phyloP scores from a whole-genome alignment of 2,113 vertebrate genomes.

The Pycnonotus jocosus region DNA sequence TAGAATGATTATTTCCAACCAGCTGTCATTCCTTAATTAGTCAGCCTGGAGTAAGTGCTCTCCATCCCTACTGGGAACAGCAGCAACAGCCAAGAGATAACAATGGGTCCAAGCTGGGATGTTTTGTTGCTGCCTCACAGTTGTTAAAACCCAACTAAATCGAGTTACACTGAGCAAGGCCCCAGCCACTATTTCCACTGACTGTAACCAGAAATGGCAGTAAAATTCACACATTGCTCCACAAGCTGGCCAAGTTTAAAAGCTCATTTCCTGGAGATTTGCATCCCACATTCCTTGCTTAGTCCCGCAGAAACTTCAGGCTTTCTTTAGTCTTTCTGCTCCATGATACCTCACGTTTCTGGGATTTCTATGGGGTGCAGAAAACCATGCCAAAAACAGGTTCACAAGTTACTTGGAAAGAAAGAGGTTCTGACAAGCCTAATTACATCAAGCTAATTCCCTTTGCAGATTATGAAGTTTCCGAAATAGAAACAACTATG shows the following conservation, averaged over 20 bases:
- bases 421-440: neutral
- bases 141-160: neutral
- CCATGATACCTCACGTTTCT: neutral
- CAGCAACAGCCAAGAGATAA: neutral
- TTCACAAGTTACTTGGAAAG: neutral
- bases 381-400: neutral
- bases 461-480: neutral
- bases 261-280: neutral
- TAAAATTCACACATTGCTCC: neutral
- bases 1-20: neutral
- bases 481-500: neutral
- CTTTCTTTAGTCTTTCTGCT: neutral
- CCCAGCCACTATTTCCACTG: neutral
- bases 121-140: neutral
- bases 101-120: neutral
- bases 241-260: neutral
- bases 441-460: neutral
- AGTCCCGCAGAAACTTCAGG: neutral
- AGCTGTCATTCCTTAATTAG: slow-evolving; percentile 43
- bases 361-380: neutral
- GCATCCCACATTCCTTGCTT: neutral
- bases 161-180: neutral
- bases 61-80: neutral
- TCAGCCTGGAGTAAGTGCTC: neutral
- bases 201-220: neutral